Conservation (phyloP, 2,888 invertebrate species). For the Lithophane ornitopus region DNA sequence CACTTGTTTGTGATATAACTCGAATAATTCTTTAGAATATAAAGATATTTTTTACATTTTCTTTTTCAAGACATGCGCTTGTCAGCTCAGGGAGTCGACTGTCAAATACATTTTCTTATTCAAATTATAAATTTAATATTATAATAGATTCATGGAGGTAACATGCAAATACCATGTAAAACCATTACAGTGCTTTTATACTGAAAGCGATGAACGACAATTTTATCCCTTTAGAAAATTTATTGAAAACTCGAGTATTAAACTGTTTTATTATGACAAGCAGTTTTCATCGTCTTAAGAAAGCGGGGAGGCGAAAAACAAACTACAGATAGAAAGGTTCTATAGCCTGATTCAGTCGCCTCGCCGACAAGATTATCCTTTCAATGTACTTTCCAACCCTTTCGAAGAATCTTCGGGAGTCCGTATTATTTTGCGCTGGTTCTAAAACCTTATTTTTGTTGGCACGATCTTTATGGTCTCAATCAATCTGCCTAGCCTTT, state of each 20-base stretch:
- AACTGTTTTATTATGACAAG: constrained; percentile 14
- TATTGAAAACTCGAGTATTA: not conserved
- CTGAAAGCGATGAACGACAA: not conserved
- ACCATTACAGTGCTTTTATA: not conserved
- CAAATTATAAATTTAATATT: too few species aligned
- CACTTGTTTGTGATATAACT: too few species aligned
- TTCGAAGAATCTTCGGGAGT: constrained; percentile 10
- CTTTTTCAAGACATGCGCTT: too few species aligned
- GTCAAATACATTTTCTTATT: too few species aligned
- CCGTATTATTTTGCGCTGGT: constrained; percentile 18
- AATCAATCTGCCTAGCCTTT: too few species aligned
- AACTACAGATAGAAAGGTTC: constrained; percentile 20
- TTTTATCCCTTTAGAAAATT: not conserved
- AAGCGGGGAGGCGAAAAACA: constrained; percentile 11
- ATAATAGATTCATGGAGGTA: too few species aligned
- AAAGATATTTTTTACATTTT: too few species aligned
- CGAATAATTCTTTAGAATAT: too few species aligned
- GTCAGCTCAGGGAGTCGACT: too few species aligned
- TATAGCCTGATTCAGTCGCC: constrained; percentile 12
- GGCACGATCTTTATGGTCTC: not conserved
- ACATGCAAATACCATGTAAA: too few species aligned
- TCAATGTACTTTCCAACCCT: constrained; percentile 41
- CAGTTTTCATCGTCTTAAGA: constrained; percentile 6
- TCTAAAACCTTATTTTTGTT: constrained; percentile 16
- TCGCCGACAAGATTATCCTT: constrained; percentile 44